Base-by-base conservation (phyloP, 2,113 vertebrate genomes). In the Condylura cristata region DNA sequence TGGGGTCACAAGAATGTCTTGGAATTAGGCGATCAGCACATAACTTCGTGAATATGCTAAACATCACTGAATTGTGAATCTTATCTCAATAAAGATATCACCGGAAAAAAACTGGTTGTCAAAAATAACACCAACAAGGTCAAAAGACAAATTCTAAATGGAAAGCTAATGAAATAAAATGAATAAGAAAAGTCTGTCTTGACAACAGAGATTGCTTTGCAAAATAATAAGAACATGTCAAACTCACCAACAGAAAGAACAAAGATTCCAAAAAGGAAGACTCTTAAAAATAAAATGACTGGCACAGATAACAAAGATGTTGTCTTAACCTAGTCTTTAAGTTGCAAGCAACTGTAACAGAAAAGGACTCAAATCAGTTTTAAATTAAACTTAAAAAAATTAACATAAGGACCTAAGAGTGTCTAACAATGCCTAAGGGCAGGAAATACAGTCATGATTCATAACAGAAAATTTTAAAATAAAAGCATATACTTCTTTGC, bases 401-500 rank as follows among this genome's bases (percentile, higher is more conserved):
- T 41, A 82, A 91, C 46, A 75, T 53, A 79, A 78, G 63, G 9
- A 92, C 58, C 79, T 30, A 84, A 93, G 9, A 58, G 68, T 65
- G 60, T 70, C 39, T 92, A 72, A 75, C 37, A 90, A 68, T 66
- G 51, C n/a, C 60, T 68, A 74, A 66, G 65, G 71, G 71, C 71
- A 74, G 51, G 48, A 88, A 95, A 88, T 56, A 78, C 18, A 74
- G 58, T 41, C 24, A 65, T 87, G 71, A 92, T 17, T 94, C 78
- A 91, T 58, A 78, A 65, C 53, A 86, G 51, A 71, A 22, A 83
- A 87, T 71, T 74, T 61, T 0, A 84, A 96, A 94, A 79, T 89
- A 56, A 86, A 90, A 86, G 32, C 76, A 68, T 41, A 28, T 32
- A 86, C 46, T 37, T 89, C 34, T 63, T 63, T 76, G 61, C 41